These are phyloP conservation scores for Eupithecia dodoneata DNA, from an alignment of 2,888 invertebrate genomes.

Conservation along the genomic window DNA sequence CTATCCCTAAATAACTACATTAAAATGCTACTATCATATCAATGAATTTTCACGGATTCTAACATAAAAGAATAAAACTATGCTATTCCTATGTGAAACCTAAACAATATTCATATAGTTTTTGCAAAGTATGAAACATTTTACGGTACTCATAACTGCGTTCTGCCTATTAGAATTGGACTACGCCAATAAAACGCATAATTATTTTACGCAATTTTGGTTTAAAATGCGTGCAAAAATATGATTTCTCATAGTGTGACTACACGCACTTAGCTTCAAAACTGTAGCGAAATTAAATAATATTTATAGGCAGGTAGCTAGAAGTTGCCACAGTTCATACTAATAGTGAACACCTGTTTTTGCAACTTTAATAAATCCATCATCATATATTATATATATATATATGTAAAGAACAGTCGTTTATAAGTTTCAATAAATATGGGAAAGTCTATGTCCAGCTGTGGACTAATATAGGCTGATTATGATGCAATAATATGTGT, in stretches of 20 bases:
- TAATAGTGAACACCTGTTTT: neutral
- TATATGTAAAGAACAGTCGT: no score
- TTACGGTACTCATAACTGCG: slow-evolving; percentile 1
- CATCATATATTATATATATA: no score
- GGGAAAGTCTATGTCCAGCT: no score
- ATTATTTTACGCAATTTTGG: slow-evolving; percentile 20
- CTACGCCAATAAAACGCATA: neutral
- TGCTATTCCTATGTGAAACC: neutral
- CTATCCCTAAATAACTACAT: no score
- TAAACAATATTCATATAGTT: slow-evolving; percentile 52
- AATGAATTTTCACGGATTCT: no score
- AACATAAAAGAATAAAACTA: no score
- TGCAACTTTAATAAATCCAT: neutral
- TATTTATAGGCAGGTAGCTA: slow-evolving; percentile 22
- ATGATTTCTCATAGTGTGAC: slow-evolving; percentile 40
- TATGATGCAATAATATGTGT: no score
- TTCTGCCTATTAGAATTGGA: slow-evolving; percentile 4
- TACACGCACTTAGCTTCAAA: slow-evolving; percentile 39
- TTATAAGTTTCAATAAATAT: no score
- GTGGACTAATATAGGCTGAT: no score
- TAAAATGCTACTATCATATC: no score
- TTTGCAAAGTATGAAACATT: neutral
- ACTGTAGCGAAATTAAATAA: slow-evolving; percentile 38
- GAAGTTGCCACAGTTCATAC: neutral
- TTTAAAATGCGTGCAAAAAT: slow-evolving; percentile 35